Base-by-base conservation (phyloP, 1,140 invertebrate species). In the Drosophila parvula region DNA sequence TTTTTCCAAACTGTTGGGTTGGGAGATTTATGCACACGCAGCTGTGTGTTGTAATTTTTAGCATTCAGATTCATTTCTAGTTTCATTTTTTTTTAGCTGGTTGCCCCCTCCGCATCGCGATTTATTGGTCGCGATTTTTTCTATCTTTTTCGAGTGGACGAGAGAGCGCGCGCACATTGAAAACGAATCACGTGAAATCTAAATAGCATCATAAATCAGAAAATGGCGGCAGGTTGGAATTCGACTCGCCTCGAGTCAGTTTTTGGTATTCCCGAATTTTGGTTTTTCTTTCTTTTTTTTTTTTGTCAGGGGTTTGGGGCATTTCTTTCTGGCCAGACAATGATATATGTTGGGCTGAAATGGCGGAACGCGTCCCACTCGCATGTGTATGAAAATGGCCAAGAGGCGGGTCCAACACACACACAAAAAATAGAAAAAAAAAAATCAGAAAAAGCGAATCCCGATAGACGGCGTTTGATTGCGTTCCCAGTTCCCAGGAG, bases 191-290 rank as follows among this genome's bases (percentile, higher is more conserved):
- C 83, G 84, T 86, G 83, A 88, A 88, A 88, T 88, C 84, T 88
- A 88, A 88, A 88, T 88, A 88, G 84, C 84, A 85, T 90, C 84
- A 88, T 88, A 88, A 88, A 88, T 88, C 84, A 88, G 84, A 86
- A 82, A 86, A 86, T 82, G 83, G 85, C 83, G 83, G 83, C 83
- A 86, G 83, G 83, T 86, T 86, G 83, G 83, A 73, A 81, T 86
- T 75, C 78, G 68, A 65, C 74, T 70, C 69, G 70, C 56, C 76
- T 70, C 78, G 79, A 65, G 70, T 61, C 68, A 44, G 57, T 73
- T 64, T 68, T 59, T 75, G 67, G 80, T 82, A 79, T 59, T 82
- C 60, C 62, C 41, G 75, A 58, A 75, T 79, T 76, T 79, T 56
- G 61, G 61, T 68, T 78, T 74, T 34, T 43, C 22, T 70, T 58